Conservation (phyloP, 2,113 vertebrate genomes). For the Oxyura jamaicensis region DNA sequence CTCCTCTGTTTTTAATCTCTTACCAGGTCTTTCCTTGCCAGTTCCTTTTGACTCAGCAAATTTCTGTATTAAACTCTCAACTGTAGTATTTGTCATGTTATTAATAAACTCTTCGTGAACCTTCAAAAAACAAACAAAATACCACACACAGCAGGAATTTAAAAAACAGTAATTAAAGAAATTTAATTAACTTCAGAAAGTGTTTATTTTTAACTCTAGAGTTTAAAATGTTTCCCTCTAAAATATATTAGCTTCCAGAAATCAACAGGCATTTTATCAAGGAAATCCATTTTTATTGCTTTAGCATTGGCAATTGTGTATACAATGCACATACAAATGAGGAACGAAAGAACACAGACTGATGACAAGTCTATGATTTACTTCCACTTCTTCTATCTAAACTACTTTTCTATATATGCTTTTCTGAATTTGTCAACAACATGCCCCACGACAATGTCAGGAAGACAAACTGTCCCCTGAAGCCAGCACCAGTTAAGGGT, state of each 20-base stretch:
- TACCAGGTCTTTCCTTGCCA: conserved; percentile 95
- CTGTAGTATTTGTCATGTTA: conserved; percentile 94
- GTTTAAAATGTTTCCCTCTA: neutral
- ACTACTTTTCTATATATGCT: neutral
- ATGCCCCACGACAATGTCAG: neutral
- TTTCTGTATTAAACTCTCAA: conserved; percentile 93
- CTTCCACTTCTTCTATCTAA: neutral
- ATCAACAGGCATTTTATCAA: neutral
- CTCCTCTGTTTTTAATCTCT: conserved; percentile 30
- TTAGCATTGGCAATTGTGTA: neutral
- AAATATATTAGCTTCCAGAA: neutral
- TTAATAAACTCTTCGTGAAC: conserved; percentile 95
- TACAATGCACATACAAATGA: neutral
- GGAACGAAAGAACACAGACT: neutral
- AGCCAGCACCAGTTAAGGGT: conserved; percentile 15
- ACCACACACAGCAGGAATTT: neutral
- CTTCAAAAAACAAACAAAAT: conserved; percentile 64
- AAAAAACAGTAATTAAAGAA: neutral
- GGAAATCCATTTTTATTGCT: neutral
- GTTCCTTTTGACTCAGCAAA: conserved; percentile 96
- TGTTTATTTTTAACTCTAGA: neutral
- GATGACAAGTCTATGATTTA: neutral
- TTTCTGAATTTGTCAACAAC: neutral
- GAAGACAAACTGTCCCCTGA: neutral
- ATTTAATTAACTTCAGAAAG: neutral